A percentile compares a stretch with the other conserved stretches of the same genome.
These are phyloP conservation scores for Amia ocellicauda DNA, from an alignment of 2,113 vertebrate species.

Conservation along the genomic window DNA sequence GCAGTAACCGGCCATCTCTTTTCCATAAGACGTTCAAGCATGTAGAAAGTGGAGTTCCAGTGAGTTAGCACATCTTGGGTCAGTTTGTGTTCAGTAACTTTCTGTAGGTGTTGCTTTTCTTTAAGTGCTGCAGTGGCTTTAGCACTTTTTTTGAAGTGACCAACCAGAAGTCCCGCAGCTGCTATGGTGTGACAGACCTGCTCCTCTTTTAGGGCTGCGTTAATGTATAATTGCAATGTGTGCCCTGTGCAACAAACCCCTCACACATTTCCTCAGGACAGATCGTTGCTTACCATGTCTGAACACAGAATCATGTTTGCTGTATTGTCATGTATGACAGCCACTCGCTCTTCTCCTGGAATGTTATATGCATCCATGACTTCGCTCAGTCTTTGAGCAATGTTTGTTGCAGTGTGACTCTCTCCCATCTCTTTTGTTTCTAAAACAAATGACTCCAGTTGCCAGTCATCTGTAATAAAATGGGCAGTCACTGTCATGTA, in stretches of 20 bases:
- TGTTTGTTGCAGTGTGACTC: constrained; percentile 2
- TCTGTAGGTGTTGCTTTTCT: neutral
- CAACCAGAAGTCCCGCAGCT: neutral
- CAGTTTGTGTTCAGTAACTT: neutral
- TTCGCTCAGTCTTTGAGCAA: neutral
- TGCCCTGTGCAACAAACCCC: neutral
- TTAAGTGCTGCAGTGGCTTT: neutral
- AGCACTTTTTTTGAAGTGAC: neutral
- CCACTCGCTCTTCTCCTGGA: neutral
- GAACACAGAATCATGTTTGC: neutral
- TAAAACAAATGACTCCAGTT: neutral
- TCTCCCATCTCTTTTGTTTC: constrained; percentile 6
- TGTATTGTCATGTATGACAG: constrained; percentile 1
- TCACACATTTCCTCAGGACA: neutral
- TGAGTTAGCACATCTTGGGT: neutral
- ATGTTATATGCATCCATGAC: constrained; percentile 9
- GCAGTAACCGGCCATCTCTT: constrained; percentile 15
- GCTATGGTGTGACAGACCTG: neutral
- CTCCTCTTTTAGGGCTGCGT: neutral
- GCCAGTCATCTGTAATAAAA: constrained; percentile 2
- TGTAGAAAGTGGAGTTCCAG: constrained; percentile 18
- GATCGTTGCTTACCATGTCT: neutral
- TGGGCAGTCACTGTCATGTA: constrained; percentile 23
- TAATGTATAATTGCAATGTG: constrained; percentile 1
- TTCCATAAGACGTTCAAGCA: constrained; percentile 15